Percentiles rank a stretch among this genome's conserved stretches.
Evolutionary conservation across 2,113 vertebrate species (phyloP).

Genomic region (Eulacestoma nigropectus): DNA sequence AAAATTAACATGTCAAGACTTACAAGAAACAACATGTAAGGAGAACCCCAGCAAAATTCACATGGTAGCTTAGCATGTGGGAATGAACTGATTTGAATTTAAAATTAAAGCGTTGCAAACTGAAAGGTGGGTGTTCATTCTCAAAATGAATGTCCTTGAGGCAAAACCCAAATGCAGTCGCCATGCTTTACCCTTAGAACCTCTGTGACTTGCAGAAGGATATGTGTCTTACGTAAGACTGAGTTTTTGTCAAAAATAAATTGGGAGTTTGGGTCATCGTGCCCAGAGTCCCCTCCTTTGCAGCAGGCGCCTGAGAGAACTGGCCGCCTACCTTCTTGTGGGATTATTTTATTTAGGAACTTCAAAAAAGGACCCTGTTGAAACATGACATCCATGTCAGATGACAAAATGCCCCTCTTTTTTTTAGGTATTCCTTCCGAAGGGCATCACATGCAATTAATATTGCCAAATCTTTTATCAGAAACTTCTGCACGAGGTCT

Average conservation of each 20-base stretch:
- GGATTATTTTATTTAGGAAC: neutral
- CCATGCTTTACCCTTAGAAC: neutral
- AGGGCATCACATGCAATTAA: neutral
- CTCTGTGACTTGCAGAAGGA: neutral
- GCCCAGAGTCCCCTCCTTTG: rapidly evolving
- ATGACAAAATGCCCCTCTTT: neutral
- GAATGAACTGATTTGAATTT: neutral
- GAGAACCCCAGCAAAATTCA: neutral
- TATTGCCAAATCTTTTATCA: neutral
- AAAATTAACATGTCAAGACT: neutral
- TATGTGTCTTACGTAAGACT: neutral
- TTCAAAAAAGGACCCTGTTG: neutral
- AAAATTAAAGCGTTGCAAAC: neutral
- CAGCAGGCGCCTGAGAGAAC: neutral
- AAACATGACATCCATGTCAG: neutral
- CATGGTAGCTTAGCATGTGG: neutral
- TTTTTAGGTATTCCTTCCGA: neutral
- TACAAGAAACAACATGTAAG: neutral
- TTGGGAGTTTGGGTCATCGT: neutral
- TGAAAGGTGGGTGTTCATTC: neutral
- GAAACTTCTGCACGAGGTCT: neutral
- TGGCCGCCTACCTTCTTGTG: neutral
- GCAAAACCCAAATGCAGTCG: neutral
- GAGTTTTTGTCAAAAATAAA: neutral
- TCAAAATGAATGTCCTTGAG: neutral